Conservation (phyloP, 2,113 vertebrate species). For the Craseonycteris thonglongyai region DNA sequence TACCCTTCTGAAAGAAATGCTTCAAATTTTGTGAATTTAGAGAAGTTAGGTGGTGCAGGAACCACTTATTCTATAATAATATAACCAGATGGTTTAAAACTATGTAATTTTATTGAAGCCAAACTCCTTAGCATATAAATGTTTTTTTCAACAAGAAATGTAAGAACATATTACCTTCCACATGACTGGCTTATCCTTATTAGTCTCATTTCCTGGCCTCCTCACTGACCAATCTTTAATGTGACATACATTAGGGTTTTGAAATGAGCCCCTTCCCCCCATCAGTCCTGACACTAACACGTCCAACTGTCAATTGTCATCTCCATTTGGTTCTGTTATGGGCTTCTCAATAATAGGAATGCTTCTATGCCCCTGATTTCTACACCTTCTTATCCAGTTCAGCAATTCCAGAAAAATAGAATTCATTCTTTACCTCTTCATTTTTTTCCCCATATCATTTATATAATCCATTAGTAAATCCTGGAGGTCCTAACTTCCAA, state of each 20-base stretch:
- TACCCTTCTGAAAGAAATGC: not conserved
- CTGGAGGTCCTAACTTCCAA: not conserved
- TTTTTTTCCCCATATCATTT: not conserved
- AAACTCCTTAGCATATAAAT: constrained; percentile 37
- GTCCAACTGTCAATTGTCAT: not conserved
- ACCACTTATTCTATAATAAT: not conserved
- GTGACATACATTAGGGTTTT: not conserved
- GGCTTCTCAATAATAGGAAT: not conserved
- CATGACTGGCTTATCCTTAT: not conserved
- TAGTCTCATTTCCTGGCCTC: not conserved
- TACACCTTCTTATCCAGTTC: not conserved
- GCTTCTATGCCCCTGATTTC: not conserved
- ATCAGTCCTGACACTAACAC: not conserved
- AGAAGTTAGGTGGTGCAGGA: not conserved
- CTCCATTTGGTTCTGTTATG: not conserved
- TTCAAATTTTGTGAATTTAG: not conserved
- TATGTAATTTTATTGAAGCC: not conserved
- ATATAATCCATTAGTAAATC: not conserved
- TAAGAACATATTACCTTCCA: not conserved
- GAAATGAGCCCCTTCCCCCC: rapidly evolving
- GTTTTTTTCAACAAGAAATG: constrained; percentile 14
- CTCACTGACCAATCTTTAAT: not conserved
- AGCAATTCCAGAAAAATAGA: not conserved
- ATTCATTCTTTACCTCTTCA: not conserved
- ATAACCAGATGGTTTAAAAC: not conserved